Evolutionary conservation across 2,888 invertebrate species (phyloP).

Genomic region (Tillus elongatus): DNA sequence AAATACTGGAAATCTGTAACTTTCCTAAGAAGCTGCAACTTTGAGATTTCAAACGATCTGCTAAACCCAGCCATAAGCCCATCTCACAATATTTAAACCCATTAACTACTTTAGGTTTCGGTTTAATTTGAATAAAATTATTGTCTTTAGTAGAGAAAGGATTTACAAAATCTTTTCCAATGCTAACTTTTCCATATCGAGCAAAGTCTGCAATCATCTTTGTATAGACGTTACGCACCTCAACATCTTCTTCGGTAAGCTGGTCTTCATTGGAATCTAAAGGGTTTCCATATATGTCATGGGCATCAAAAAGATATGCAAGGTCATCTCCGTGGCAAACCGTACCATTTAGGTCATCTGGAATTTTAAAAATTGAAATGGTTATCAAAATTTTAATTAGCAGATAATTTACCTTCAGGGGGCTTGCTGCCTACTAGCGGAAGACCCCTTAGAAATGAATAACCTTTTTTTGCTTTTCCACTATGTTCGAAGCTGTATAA

Average conservation of each 20-base stretch:
- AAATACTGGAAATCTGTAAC: too few species aligned
- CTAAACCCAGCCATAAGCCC: constrained; percentile 58
- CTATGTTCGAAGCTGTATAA: constrained; percentile 68
- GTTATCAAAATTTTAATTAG: not conserved
- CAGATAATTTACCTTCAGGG: not conserved
- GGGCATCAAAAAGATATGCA: constrained; percentile 60
- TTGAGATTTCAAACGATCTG: constrained; percentile 47
- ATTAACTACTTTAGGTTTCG: constrained; percentile 41
- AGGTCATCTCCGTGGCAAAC: constrained; percentile 65
- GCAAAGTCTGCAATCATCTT: constrained; percentile 61
- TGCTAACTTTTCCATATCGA: constrained; percentile 41
- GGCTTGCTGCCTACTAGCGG: constrained; percentile 48
- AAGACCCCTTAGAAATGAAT: constrained; percentile 56
- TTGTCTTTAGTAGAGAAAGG: constrained; percentile 41
- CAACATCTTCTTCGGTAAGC: constrained; percentile 48
- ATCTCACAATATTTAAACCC: constrained; percentile 57
- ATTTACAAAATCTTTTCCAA: constrained; percentile 37
- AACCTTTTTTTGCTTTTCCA: constrained; percentile 53
- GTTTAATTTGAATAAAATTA: constrained; percentile 48
- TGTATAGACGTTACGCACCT: constrained; percentile 58
- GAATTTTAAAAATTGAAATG: constrained; percentile 6
- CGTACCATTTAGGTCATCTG: constrained; percentile 31
- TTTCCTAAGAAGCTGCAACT: constrained; percentile 44
- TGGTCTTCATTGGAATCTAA: constrained; percentile 36
- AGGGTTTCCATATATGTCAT: constrained; percentile 51